Base-by-base conservation (phyloP, 2,888 invertebrate genomes). In the Parnassius orleans region DNA sequence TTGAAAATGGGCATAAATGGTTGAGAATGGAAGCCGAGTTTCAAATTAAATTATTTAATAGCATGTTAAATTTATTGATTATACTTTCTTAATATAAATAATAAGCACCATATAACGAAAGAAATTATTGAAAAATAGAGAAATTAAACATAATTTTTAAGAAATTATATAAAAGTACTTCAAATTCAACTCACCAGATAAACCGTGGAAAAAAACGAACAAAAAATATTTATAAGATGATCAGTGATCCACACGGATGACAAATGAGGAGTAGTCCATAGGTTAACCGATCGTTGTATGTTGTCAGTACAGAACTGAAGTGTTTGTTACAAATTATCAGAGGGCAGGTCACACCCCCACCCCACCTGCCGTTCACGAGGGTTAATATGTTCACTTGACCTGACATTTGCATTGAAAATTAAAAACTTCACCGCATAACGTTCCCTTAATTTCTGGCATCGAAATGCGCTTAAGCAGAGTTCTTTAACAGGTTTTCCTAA, bases 341-440 rank as follows among this genome's bases (percentile, higher is more conserved):
- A 77, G 80, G 73, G 70, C 72, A 73, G 80, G 80, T 84, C 85
- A 85, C 85, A 86, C 86, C 86, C 81, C 85, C 87, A 84, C 74
- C 68, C 71, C 72, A 72, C 83, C 81, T 71, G 66, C 69, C 58
- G 56, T 42, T 24, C 56, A 73, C 73, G 78, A 78, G 84, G 86
- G 87, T 82, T 87, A 86, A 86, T 82, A 84, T 80, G 83, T 74
- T 79, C 83, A 89, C 84, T 88, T 90, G 87, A 90, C 87, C 85
- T 83, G 70, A 67, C 78, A 76, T 78, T 81, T 78, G 77, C 78
- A 77, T 79, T 74, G 77, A 73, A 78, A 78, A 76, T 75, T 48
- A 77, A 80, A 86, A 78, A 77, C 84, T 86, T 82, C 84, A 76
- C 77, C 79, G 84, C 88, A 84, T 89, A 85, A 84, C 86, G 69